Conservation (phyloP, 2,797 vertebrate genomes). For the Pantherophis vulpinus region DNA sequence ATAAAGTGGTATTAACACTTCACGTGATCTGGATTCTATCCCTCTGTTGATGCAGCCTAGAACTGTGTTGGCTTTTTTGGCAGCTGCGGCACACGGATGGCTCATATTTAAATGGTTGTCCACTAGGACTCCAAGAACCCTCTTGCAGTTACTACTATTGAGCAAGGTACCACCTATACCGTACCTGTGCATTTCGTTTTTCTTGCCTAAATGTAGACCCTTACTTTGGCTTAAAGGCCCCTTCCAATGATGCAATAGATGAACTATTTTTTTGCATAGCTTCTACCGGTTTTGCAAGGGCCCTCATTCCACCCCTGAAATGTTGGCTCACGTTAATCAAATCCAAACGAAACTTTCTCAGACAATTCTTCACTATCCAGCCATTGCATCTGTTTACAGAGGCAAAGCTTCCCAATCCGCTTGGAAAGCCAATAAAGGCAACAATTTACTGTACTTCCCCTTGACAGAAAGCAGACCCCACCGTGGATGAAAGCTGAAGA, state of each 20-base stretch:
- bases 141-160: no score
- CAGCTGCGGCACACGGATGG: no score
- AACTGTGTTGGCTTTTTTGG: no score
- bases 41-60: no score
- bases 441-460: conserved; percentile 72
- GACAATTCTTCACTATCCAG: conserved; percentile 44
- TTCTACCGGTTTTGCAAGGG: background rate
- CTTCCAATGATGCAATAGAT: background rate
- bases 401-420: conserved; percentile 52
- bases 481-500: conserved; percentile 77
- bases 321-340: conserved; percentile 17
- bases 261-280: background rate
- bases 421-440: conserved; percentile 64
- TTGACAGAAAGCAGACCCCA: conserved; percentile 66
- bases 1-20: no score
- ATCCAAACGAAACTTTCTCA: conserved; percentile 52
- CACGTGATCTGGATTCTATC: no score
- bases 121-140: no score
- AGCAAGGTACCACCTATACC: no score
- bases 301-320: background rate
- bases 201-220: no score
- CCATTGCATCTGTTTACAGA: conserved; percentile 41
- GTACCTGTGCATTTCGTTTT: no score
- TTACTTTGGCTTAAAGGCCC: background rate
- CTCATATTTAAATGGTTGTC: no score